Percentiles rank a stretch among this genome's conserved stretches.
These are phyloP conservation scores for Saccostrea glomerata DNA, from an alignment of 1,140 invertebrate species.

Conservation along the genomic window DNA sequence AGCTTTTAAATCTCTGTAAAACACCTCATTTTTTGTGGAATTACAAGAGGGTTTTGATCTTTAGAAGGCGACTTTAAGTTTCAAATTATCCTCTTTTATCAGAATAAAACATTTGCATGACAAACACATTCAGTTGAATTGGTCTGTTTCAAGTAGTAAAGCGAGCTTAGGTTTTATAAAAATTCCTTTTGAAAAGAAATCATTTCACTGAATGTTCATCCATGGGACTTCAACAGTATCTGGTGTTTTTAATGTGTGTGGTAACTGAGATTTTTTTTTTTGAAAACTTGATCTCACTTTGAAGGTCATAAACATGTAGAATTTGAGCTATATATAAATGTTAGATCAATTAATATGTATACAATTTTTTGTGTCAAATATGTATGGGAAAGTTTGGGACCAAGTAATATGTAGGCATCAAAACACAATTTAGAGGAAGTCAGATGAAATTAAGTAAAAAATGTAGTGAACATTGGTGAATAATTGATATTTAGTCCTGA, in stretches of 20 bases:
- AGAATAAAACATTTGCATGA: background rate
- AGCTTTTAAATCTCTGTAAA: conserved; percentile 10
- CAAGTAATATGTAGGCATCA: no score
- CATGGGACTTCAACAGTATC: background rate
- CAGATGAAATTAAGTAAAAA: no score
- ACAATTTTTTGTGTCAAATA: no score
- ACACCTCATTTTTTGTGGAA: background rate
- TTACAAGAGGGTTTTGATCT: background rate
- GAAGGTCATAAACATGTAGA: no score
- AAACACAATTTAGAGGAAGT: no score
- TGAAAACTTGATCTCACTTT: background rate
- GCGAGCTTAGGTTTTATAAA: background rate
- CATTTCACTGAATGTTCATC: background rate
- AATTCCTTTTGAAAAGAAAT: background rate
- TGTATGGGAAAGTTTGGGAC: no score
- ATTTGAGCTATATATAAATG: no score
- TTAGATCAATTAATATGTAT: no score
- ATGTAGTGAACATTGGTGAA: no score
- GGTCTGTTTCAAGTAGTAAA: background rate
- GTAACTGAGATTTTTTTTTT: background rate
- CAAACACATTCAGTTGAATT: background rate
- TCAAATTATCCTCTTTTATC: background rate
- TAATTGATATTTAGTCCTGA: no score
- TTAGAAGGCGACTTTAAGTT: background rate
- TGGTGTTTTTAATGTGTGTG: background rate